Evolutionary conservation across 2,797 vertebrate genomes (phyloP).

Genomic region (Pangasius djambal): DNA sequence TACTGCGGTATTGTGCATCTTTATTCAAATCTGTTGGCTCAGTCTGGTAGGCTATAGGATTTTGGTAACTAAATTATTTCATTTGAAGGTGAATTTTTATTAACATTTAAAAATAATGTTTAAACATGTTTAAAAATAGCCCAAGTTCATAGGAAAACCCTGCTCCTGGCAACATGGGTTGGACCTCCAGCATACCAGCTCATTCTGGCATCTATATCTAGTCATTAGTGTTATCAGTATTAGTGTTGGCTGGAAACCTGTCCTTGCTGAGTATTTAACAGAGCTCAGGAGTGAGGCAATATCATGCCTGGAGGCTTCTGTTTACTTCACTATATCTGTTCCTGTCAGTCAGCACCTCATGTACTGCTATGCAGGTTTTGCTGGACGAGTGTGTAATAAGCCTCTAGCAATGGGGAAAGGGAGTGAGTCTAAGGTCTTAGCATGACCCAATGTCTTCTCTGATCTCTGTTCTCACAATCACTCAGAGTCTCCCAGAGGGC

Average conservation of each 20-base stretch:
- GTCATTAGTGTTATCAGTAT: not conserved
- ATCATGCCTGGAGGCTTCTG: not conserved
- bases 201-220: not conserved
- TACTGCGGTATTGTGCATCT: not conserved
- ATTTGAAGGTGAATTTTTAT: not conserved
- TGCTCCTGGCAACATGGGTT: not conserved
- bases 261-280: not conserved
- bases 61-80: not conserved
- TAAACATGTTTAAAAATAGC: not conserved
- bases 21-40: not conserved
- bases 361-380: not conserved
- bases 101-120: not conserved
- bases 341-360: conserved; percentile 5
- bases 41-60: not conserved
- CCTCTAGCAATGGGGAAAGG: not conserved
- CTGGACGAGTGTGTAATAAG: not conserved
- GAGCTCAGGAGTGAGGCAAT: not conserved
- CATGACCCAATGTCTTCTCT: not conserved
- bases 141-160: too few relatives aligned
- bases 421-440: not conserved
- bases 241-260: not conserved
- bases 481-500: not conserved
- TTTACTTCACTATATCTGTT: conserved; percentile 10
- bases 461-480: not conserved
- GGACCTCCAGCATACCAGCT: not conserved